Conservation (phyloP, 2,797 vertebrate genomes). For the Linurgus olivaceus region DNA sequence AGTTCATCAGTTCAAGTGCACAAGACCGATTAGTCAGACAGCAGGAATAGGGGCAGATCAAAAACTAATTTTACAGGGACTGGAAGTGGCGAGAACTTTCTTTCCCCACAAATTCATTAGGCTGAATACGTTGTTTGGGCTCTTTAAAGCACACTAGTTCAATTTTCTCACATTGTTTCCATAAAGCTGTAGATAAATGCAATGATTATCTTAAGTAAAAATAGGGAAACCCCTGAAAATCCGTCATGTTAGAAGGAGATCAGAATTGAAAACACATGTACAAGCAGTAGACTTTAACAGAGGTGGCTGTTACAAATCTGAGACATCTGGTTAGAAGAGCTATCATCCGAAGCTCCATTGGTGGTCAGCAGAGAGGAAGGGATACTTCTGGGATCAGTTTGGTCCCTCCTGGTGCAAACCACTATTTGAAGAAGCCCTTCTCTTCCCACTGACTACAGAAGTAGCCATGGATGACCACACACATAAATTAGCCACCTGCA, state of each 20-base stretch:
- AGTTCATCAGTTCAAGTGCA: conserved; percentile 40
- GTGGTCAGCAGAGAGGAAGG: background rate
- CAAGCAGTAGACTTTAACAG: background rate
- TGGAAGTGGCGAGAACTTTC: background rate
- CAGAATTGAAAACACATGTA: background rate
- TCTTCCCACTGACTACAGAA: background rate
- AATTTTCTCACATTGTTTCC: background rate
- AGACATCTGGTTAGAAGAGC: background rate
- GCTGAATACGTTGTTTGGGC: background rate
- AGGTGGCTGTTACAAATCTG: background rate
- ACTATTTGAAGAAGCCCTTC: background rate
- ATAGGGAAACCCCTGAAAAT: background rate
- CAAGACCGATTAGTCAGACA: conserved; percentile 26
- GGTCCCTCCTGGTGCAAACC: background rate
- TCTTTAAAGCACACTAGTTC: background rate
- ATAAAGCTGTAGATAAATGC: background rate
- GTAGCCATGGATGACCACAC: background rate
- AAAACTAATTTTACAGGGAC: conserved; percentile 32
- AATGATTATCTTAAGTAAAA: background rate
- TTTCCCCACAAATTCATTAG: background rate
- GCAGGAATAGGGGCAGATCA: conserved; percentile 12
- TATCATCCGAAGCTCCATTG: background rate
- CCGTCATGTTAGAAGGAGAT: background rate
- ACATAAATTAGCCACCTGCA: background rate
- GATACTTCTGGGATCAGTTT: background rate